These are phyloP conservation scores for Andrena fulva DNA, from an alignment of 2,888 invertebrate genomes.

Conservation along the genomic window DNA sequence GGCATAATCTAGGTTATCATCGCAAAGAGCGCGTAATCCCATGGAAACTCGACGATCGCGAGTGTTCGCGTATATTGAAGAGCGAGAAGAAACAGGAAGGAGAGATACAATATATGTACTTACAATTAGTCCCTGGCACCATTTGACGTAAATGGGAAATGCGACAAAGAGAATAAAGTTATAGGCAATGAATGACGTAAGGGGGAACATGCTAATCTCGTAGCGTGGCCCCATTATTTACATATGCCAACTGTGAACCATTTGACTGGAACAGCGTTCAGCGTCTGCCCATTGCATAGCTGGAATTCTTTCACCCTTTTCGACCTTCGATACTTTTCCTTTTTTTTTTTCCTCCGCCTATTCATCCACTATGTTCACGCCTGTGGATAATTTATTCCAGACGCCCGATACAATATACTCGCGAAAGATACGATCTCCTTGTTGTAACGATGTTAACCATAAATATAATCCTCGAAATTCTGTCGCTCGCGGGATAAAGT, in stretches of 20 bases:
- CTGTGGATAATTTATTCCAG: constrained; percentile 1
- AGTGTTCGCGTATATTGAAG: neutral
- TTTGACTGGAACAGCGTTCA: constrained; percentile 41
- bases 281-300: constrained; percentile 27
- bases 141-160: constrained; percentile 28
- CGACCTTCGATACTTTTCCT: neutral
- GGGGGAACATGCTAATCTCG: constrained; percentile 59
- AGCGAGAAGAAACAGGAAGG: constrained; percentile 30
- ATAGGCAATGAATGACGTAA: constrained; percentile 61
- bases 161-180: constrained; percentile 41
- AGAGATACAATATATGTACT: neutral
- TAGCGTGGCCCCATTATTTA: constrained; percentile 61
- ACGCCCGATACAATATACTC: neutral
- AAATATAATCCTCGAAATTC: neutral
- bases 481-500: too few relatives aligned
- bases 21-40: constrained; percentile 8
- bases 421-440: neutral
- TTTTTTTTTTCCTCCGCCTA: neutral
- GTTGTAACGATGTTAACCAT: neutral
- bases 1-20: constrained; percentile 32
- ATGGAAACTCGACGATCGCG: constrained; percentile 1
- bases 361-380: constrained; percentile 26
- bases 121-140: neutral
- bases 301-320: constrained; percentile 38
- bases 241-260: constrained; percentile 43